Evolutionary conservation across 2,888 invertebrate genomes (phyloP).

Genomic region (Melanophora roralis): DNA sequence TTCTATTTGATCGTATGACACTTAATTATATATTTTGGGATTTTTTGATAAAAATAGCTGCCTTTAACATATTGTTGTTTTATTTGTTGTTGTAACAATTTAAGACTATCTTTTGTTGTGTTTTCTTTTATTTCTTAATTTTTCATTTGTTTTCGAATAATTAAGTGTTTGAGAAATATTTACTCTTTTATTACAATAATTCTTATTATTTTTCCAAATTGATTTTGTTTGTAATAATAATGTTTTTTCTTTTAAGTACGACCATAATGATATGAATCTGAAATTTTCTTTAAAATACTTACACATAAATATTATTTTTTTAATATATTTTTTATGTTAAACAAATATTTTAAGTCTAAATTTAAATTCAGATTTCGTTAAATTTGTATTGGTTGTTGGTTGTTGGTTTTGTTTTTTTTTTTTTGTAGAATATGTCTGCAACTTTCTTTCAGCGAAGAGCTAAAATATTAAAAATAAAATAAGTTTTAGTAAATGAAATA

Average conservation of each 20-base stretch:
- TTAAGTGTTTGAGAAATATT: conserved; percentile 48
- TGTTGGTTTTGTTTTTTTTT: no score
- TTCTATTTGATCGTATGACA: neutral
- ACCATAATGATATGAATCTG: conserved; percentile 52
- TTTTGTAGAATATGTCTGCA: neutral
- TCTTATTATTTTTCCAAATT: conserved; percentile 14
- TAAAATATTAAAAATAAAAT: neutral
- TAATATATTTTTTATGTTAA: conserved; percentile 16
- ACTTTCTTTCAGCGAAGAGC: neutral
- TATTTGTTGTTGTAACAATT: conserved; percentile 19
- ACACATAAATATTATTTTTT: conserved; percentile 4
- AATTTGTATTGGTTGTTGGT: conserved; percentile 40
- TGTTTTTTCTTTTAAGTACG: conserved; percentile 32
- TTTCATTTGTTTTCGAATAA: conserved; percentile 1
- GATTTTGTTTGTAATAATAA: neutral
- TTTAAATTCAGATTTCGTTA: conserved; percentile 53
- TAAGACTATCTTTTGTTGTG: conserved; percentile 23
- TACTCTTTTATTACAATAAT: conserved; percentile 48
- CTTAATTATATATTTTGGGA: neutral
- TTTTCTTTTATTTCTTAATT: conserved; percentile 11
- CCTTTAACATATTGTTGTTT: conserved; percentile 55
- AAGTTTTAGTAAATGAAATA: neutral
- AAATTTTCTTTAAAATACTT: neutral
- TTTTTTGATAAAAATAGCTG: conserved; percentile 58
- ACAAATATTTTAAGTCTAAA: conserved; percentile 24